Evolutionary conservation across 2,113 vertebrate genomes (phyloP).

Genomic region (Myrmecobius fasciatus): DNA sequence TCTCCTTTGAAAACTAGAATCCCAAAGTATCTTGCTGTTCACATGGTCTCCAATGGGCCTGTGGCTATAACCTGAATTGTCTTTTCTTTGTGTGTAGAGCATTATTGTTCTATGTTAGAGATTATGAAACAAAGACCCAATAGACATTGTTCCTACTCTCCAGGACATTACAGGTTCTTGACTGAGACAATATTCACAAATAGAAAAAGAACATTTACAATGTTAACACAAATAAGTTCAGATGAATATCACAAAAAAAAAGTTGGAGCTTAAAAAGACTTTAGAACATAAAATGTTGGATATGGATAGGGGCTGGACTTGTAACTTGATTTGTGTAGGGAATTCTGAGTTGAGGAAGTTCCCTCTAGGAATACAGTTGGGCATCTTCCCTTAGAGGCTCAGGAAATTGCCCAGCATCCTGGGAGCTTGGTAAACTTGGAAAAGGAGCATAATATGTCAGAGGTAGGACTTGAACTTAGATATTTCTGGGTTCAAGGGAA

Average conservation of each 20-base stretch:
- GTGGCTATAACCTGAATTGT: neutral
- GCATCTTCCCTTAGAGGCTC: neutral
- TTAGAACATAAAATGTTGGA: neutral
- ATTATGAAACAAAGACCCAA: neutral
- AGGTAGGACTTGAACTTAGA: neutral
- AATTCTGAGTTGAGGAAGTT: neutral
- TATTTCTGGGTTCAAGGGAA: neutral
- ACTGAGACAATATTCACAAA: neutral
- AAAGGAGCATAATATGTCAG: neutral
- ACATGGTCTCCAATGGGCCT: neutral
- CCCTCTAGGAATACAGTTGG: neutral
- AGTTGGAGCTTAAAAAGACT: neutral
- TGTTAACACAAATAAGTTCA: neutral
- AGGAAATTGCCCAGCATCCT: neutral
- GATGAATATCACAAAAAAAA: neutral
- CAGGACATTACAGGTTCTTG: neutral
- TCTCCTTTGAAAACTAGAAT: neutral
- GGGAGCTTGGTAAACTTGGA: neutral
- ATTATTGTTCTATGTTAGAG: neutral
- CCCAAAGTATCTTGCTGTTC: neutral
- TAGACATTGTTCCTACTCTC: neutral
- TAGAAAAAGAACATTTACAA: too few species aligned
- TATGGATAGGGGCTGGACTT: neutral
- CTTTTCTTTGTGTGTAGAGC: neutral
- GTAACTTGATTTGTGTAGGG: neutral